These are phyloP conservation scores for Myzus persicae DNA, from an alignment of 1,140 invertebrate genomes.

Conservation along the genomic window DNA sequence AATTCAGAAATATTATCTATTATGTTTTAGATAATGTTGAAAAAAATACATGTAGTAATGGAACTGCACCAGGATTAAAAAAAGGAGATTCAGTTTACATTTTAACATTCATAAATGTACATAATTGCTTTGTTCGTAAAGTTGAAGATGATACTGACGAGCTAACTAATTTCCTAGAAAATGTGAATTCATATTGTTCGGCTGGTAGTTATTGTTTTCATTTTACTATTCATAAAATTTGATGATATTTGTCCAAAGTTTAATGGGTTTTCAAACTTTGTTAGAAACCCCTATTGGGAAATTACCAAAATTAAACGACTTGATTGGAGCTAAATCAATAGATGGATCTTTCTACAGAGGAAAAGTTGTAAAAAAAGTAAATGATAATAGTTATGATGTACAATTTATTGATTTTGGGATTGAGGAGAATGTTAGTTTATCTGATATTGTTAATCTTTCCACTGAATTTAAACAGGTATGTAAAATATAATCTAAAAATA, in stretches of 20 bases:
- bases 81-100: constrained; percentile 40
- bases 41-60: not conserved
- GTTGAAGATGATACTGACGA: constrained; percentile 30
- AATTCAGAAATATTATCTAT: not conserved
- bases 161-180: constrained; percentile 13
- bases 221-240: not conserved
- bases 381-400: constrained; percentile 42
- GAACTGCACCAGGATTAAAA: not conserved
- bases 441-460: constrained; percentile 36
- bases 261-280: not conserved
- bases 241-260: not conserved
- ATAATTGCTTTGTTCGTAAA: constrained; percentile 35
- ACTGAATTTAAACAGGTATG: constrained; percentile 36
- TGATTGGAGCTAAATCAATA: constrained; percentile 30
- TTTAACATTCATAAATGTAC: not conserved
- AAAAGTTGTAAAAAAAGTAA: constrained; percentile 31
- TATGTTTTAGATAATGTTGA: constrained; percentile 26
- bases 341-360: constrained; percentile 45
- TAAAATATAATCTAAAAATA: not conserved
- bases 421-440: constrained; percentile 33
- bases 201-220: not conserved
- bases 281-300: not conserved
- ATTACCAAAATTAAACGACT: constrained; percentile 24
- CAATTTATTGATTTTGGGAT: constrained; percentile 48
- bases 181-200: constrained; percentile 21